Evolutionary conservation across 2,888 invertebrate genomes (phyloP).

Genomic region (Geotrupes spiniger): DNA sequence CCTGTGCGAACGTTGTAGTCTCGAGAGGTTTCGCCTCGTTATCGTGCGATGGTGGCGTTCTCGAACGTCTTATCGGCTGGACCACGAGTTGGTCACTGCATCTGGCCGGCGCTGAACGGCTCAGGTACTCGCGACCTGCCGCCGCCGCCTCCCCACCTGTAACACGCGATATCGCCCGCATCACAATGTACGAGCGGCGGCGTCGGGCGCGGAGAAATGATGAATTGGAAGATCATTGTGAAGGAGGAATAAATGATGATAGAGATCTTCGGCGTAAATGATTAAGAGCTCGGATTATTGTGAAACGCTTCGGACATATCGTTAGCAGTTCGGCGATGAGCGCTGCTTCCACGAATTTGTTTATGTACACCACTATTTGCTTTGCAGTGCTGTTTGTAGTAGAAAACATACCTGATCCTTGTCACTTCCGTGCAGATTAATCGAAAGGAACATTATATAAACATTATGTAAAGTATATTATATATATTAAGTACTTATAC

Average conservation of each 20-base stretch:
- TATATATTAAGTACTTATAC: no score
- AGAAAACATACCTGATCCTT: no score
- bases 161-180: slow-evolving; percentile 38
- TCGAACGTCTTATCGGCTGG: slow-evolving; percentile 35
- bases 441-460: no score
- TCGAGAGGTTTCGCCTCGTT: background rate
- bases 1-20: slow-evolving; percentile 19
- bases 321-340: slow-evolving; percentile 6
- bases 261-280: slow-evolving; percentile 39
- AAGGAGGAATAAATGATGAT: slow-evolving; percentile 44
- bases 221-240: slow-evolving; percentile 41
- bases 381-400: no score
- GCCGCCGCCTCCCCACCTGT: slow-evolving; percentile 26
- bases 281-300: slow-evolving; percentile 41
- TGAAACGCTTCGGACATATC: slow-evolving; percentile 30
- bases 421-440: no score
- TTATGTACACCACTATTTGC: background rate
- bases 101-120: slow-evolving; percentile 30
- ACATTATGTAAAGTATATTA: no score
- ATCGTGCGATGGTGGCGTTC: background rate
- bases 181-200: slow-evolving; percentile 30
- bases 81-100: slow-evolving; percentile 44
- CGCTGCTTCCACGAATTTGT: background rate
- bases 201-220: slow-evolving; percentile 42
- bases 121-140: slow-evolving; percentile 29